Conservation (phyloP, 2,113 vertebrate species). For the Chionomys nivalis region DNA sequence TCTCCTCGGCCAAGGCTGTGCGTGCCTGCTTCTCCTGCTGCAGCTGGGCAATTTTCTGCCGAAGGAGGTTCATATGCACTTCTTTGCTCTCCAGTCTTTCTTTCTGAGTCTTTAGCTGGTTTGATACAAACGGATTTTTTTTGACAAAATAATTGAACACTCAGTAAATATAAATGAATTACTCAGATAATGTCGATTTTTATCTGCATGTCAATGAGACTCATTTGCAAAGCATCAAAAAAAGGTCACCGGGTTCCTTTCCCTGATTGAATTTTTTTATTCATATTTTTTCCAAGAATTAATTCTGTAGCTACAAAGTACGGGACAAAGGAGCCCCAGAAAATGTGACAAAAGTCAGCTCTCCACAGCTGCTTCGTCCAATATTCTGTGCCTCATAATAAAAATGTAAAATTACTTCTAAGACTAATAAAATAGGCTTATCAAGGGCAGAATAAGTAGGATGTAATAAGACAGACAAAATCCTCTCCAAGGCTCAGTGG, state of each 20-base stretch:
- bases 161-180: conserved; percentile 55
- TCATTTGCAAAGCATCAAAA: conserved; percentile 23
- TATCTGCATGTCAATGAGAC: not conserved
- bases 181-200: not conserved
- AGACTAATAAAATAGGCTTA: conserved; percentile 42
- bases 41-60: conserved; percentile 91
- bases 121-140: conserved; percentile 66
- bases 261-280: conserved; percentile 49
- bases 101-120: conserved; percentile 92
- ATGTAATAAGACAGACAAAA: conserved; percentile 30
- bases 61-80: conserved; percentile 91
- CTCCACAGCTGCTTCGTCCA: not conserved
- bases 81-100: conserved; percentile 92
- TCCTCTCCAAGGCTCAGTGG: not conserved
- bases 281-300: conserved; percentile 60
- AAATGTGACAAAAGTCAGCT: not conserved
- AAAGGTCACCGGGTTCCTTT: conserved; percentile 46
- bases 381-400: not conserved
- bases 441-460: conserved; percentile 17
- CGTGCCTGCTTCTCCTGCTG: conserved; percentile 90
- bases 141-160: conserved; percentile 5
- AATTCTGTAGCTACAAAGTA: conserved; percentile 34
- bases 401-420: conserved; percentile 48
- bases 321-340: conserved; percentile 36
- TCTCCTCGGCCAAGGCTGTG: conserved; percentile 85